Evolutionary conservation across 2,888 invertebrate species (phyloP).

Genomic region (Amiota mariae): DNA sequence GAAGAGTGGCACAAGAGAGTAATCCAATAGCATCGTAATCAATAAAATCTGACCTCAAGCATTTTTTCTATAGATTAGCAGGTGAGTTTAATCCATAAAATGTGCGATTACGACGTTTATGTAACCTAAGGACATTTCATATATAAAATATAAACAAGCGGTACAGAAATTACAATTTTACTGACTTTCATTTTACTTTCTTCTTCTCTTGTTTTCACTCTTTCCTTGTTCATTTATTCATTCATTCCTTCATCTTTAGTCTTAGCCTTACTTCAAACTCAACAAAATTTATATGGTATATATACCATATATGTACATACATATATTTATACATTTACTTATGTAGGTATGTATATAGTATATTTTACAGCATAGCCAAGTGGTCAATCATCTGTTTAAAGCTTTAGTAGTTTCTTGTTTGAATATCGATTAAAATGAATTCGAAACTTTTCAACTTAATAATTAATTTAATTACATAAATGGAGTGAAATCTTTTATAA

Average conservation of each 20-base stretch:
- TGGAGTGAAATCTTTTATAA: too few relatives aligned
- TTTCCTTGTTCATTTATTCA: not conserved
- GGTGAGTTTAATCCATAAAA: slow-evolving; percentile 69
- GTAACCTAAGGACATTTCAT: slow-evolving; percentile 57
- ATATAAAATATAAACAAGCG: slow-evolving; percentile 64
- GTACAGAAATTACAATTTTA: slow-evolving; percentile 59
- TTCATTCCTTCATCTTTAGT: slow-evolving; percentile 1
- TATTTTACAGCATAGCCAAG: not conserved
- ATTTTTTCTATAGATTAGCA: slow-evolving; percentile 57
- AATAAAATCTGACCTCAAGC: slow-evolving; percentile 27
- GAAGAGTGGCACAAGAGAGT: not conserved
- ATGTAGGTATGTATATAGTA: slow-evolving; percentile 1
- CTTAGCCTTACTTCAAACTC: not conserved
- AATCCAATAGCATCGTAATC: not conserved
- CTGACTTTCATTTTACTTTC: slow-evolving; percentile 29
- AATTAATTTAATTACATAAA: slow-evolving; percentile 26
- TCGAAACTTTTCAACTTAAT: slow-evolving; percentile 41
- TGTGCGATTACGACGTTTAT: slow-evolving; percentile 69
- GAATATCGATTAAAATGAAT: slow-evolving; percentile 63
- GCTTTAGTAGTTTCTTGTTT: slow-evolving; percentile 48
- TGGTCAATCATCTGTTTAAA: not conserved
- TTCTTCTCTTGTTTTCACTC: not conserved
- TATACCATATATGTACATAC: slow-evolving; percentile 12
- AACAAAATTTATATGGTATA: not conserved
- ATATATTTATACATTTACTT: not conserved